phyloP scores from a whole-genome alignment of 2,888 invertebrate genomes.

The Cosmia trapezina region DNA sequence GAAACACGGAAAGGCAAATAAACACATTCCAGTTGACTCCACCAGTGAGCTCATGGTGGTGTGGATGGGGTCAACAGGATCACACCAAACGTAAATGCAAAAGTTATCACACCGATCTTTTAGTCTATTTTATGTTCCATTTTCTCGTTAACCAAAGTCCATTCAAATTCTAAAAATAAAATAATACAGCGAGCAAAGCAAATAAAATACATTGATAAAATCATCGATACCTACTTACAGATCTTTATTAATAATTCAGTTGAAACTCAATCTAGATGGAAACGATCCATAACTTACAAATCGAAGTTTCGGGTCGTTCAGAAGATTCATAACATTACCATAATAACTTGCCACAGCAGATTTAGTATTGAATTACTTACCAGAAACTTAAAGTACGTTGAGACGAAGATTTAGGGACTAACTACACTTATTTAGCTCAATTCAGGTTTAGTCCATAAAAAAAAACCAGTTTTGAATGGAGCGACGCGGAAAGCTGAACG shows the following conservation, averaged over 20 bases:
- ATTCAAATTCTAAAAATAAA: no score
- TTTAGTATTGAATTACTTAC: slow-evolving; percentile 37
- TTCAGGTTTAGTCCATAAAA: no score
- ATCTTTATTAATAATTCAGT: slow-evolving; percentile 25
- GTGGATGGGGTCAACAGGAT: no score
- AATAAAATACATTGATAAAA: not conserved
- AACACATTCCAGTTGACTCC: not conserved
- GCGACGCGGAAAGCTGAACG: no score
- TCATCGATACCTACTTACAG: not conserved
- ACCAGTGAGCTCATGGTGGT: not conserved
- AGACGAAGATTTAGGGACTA: not conserved
- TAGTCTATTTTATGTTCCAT: not conserved
- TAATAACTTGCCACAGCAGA: slow-evolving; percentile 52
- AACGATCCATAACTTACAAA: slow-evolving; percentile 53
- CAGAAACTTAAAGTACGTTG: slow-evolving; percentile 28
- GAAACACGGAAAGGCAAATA: not conserved
- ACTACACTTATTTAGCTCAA: no score
- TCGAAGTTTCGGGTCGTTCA: slow-evolving; percentile 47
- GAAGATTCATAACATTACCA: slow-evolving; percentile 58
- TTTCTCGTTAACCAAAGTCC: no score
- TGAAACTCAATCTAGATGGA: slow-evolving; percentile 36
- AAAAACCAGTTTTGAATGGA: no score
- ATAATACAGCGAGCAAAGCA: no score
- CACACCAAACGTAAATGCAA: not conserved
- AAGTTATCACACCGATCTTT: not conserved